Base-by-base conservation (phyloP, 2,797 vertebrate genomes). In the Sibirionetta formosa region DNA sequence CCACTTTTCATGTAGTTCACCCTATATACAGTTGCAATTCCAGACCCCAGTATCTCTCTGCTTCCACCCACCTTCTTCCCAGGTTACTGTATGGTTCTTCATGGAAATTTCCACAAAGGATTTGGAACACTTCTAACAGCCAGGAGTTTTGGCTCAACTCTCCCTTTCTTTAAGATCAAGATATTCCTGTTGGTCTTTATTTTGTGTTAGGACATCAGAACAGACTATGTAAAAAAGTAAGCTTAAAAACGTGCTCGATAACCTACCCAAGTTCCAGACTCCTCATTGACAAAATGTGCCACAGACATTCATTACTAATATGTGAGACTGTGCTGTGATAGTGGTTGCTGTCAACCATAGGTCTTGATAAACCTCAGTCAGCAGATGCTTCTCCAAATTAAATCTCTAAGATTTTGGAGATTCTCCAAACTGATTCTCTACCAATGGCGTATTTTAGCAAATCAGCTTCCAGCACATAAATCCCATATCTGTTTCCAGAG, bases 231-330 rank as follows among this genome's bases (percentile, higher is more conserved):
- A 6, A 80, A 77, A 57, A 68, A 1, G 5, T 9, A 40, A 80
- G 22, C 4, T 19, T 31, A 35, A 38, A 63, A 63, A 40, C 19
- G 12, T 36, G 18, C 26, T 86, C 51, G 48, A 40, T 27, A 86
- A 40, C 5, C 3, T 40, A 40, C 42, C 4, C 12, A 42, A 19
- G 22, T 56, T 79, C 31, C 48, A 82, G 44, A 63, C 9, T 77
- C 71, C 29, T 84, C 9, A 6, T 12, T 6, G 17, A 46, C n/a
- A 44, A 2, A 75, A 48, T 0, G 0, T 0, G 3, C 27, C 31
- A 46, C 3, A 18, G 12, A 46, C 1, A n/a, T 50, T 69, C 38
- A 57, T 38, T 31, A 31, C 19, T 42, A 61, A 63, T 29, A 50
- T 7, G 7, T 5, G 58, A 35, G 16, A 24, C 7, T 27, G 36